Evolutionary conservation across 1,140 invertebrate genomes (phyloP).

Genomic region (Ganaspis sp.): DNA sequence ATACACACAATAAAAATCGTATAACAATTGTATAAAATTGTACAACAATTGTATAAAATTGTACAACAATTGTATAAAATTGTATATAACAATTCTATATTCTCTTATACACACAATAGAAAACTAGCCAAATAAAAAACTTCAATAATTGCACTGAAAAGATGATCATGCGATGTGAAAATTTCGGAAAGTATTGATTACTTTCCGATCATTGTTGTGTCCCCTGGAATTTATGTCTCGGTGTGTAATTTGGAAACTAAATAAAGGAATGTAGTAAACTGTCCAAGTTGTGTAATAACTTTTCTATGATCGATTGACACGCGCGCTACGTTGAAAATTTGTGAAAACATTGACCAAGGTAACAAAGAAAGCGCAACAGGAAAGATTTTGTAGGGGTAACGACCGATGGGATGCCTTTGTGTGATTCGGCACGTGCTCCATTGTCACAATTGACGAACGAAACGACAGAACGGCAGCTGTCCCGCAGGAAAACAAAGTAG

Average conservation of each 20-base stretch:
- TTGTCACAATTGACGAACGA: slow-evolving; percentile 24
- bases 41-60: too few relatives aligned
- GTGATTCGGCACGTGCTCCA: slow-evolving; percentile 28
- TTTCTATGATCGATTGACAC: slow-evolving; percentile 11
- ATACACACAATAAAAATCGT: too few relatives aligned
- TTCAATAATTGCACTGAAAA: too few relatives aligned
- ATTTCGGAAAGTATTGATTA: too few relatives aligned
- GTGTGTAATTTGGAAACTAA: slow-evolving; percentile 3
- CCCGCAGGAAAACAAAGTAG: slow-evolving; percentile 29
- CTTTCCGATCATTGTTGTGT: neutral
- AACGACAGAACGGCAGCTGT: slow-evolving; percentile 17
- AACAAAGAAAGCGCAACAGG: slow-evolving; percentile 24
- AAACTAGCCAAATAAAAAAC: too few relatives aligned
- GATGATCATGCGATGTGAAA: too few relatives aligned
- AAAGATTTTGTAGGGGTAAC: slow-evolving; percentile 10
- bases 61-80: too few relatives aligned
- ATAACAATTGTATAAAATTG: too few relatives aligned
- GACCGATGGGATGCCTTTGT: slow-evolving; percentile 29
- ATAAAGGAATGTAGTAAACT: neutral
- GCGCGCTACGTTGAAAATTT: slow-evolving; percentile 16
- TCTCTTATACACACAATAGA: too few relatives aligned
- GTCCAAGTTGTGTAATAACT: neutral
- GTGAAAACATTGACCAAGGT: slow-evolving; percentile 15
- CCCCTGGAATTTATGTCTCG: neutral
- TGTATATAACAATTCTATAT: too few relatives aligned